Evolutionary conservation across 2,113 vertebrate species (phyloP).

Genomic region (Sphyrna mokarran): DNA sequence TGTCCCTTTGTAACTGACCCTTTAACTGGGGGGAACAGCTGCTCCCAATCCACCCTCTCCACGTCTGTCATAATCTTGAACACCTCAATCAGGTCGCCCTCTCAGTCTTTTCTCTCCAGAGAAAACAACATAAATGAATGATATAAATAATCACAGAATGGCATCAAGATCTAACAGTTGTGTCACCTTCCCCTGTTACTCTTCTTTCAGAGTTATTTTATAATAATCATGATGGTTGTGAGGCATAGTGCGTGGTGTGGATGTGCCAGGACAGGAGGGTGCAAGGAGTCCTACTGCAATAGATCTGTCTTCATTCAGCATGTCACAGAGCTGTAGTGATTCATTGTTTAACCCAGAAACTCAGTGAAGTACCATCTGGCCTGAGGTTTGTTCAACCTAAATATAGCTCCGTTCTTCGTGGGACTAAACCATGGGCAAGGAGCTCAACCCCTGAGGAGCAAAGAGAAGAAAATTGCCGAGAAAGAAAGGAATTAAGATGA

Average conservation of each 20-base stretch:
- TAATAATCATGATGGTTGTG: neutral
- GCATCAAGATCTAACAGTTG: neutral
- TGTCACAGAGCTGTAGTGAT: neutral
- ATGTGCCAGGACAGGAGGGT: neutral
- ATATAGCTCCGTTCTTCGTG: neutral
- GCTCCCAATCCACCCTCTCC: no score
- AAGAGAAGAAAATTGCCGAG: neutral
- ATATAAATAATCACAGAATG: neutral
- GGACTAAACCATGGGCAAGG: neutral
- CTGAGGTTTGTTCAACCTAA: neutral
- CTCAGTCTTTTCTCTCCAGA: no score
- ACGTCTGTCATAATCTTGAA: no score
- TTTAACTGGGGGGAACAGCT: no score
- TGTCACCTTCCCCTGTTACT: neutral
- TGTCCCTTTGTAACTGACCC: no score
- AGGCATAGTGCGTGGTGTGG: no score
- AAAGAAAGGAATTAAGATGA: neutral
- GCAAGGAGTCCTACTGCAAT: neutral
- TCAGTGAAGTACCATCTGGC: neutral
- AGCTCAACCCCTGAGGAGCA: neutral
- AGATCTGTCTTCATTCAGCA: neutral
- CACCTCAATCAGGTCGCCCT: no score
- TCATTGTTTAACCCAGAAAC: conserved; percentile 3
- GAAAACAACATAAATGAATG: no score
- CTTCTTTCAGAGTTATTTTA: neutral